Evolutionary conservation across 1,140 invertebrate genomes (phyloP).

Genomic region (Tyrophagus putrescentiae): DNA sequence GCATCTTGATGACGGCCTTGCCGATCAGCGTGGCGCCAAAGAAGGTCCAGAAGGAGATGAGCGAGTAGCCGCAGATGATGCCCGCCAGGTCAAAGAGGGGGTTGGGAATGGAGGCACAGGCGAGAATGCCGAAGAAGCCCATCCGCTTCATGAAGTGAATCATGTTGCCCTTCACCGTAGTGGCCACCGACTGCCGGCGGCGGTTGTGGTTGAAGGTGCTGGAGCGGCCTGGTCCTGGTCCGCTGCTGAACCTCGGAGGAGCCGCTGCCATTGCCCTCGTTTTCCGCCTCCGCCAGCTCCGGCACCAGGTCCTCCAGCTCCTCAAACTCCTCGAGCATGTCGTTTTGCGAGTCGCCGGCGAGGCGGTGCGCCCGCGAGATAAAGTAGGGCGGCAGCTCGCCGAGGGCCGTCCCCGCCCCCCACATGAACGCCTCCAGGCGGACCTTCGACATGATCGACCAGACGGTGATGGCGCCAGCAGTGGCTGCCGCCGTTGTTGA

Average conservation of each 20-base stretch:
- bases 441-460: slow-evolving; percentile 88
- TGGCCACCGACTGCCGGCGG: slow-evolving; percentile 36
- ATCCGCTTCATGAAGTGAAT: slow-evolving; percentile 65
- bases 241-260: background rate
- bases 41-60: slow-evolving; percentile 99
- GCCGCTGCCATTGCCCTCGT: slow-evolving; percentile 27
- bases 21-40: slow-evolving; percentile 97
- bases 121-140: slow-evolving; percentile 91
- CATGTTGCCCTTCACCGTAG: slow-evolving; percentile 65
- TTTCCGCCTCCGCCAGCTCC: slow-evolving; percentile 20
- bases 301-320: slow-evolving; percentile 30
- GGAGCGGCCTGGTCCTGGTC: background rate
- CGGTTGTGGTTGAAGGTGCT: background rate
- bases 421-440: slow-evolving; percentile 93
- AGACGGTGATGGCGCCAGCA: slow-evolving; percentile 41
- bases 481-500: background rate
- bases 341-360: slow-evolving; percentile 31
- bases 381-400: slow-evolving; percentile 89
- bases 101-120: slow-evolving; percentile 98
- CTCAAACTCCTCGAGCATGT: slow-evolving; percentile 26
- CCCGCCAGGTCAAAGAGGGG: slow-evolving; percentile 96
- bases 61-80: slow-evolving; percentile 94
- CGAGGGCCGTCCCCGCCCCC: slow-evolving; percentile 89
- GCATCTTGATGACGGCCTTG: slow-evolving; percentile 98
- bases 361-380: slow-evolving; percentile 51